These are phyloP conservation scores for Leptinotarsa lineolata DNA, from an alignment of 1,140 invertebrate species.

Conservation along the genomic window DNA sequence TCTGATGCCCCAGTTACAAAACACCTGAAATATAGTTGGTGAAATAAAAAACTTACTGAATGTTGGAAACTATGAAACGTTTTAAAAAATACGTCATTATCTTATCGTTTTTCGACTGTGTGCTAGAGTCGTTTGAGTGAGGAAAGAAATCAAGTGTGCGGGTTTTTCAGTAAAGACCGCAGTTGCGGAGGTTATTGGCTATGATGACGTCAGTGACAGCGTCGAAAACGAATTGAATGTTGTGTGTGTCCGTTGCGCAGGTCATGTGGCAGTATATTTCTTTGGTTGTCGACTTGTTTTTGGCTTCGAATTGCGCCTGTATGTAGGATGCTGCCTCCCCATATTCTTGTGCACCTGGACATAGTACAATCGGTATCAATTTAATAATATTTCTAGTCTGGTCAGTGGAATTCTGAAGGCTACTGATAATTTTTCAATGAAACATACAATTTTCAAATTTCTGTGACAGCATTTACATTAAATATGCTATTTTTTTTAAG, in stretches of 20 bases:
- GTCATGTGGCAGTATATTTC: conserved; percentile 93
- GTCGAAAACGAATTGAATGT: conserved; percentile 92
- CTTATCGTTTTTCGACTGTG: conserved; percentile 33
- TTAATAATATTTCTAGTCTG: neutral
- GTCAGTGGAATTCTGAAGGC: neutral
- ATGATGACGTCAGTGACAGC: conserved; percentile 92
- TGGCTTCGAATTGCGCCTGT: conserved; percentile 85
- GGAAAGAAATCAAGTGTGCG: conserved; percentile 36
- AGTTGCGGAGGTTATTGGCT: conserved; percentile 91
- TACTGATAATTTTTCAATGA: neutral
- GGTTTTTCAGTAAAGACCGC: conserved; percentile 66
- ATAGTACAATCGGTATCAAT: conserved; percentile 3
- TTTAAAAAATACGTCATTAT: conserved; percentile 5
- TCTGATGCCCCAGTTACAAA: neutral
- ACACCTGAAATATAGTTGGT: neutral
- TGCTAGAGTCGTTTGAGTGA: conserved; percentile 31
- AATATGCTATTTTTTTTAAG: no score
- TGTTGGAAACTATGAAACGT: conserved; percentile 13
- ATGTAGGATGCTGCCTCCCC: conserved; percentile 88
- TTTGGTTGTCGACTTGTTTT: conserved; percentile 86
- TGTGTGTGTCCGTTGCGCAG: conserved; percentile 89
- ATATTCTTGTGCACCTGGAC: conserved; percentile 77
- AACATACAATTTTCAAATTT: neutral
- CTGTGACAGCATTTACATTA: no score
- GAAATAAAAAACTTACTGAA: neutral